Evolutionary conservation across 2,888 invertebrate genomes (phyloP), one percentile per base, ranked within the genome.

Genomic region (Agonopterix arenella): DNA sequence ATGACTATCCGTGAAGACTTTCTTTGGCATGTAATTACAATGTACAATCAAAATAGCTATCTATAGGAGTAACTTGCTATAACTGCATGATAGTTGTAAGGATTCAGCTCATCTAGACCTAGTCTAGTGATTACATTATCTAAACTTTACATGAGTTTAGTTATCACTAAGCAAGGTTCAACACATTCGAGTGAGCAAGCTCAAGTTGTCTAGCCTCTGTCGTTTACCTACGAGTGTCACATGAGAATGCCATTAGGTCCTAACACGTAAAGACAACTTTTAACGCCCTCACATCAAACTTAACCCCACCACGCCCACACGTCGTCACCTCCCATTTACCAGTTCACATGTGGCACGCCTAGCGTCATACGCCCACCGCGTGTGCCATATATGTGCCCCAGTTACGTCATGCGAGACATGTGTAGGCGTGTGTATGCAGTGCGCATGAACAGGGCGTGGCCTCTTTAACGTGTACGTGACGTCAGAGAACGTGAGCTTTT

Each of bases 391-490:
- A 78, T 76, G 73, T 74, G 75, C 70, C 72, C 76, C 64, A 74
- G 74, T 72, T 76, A 73, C 70, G 78, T 77, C 71, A 72, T 68
- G 61, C 61, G 69, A 66, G 68, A 66, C 70, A 67, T 73, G 75
- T 70, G 71, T 76, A 74, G 76, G 79, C 79, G 80, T 78, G 64
- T 73, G 76, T 70, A 70, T 60, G 55, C 59, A 74, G 54, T 84
- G 84, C 84, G 85, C 84, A 83, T 71, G 84, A 64, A 16, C 10
- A 38, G 36, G 52, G 52, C 52, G 49, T 47, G 49, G 48, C 44
- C 16, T 18, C 11, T 13, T 36, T 44, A 5, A 45, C 49, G 49
- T 45, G 11, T 37, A 45, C 49, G 48, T 44, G 11, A 51, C 38
- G 46, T 48, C 46, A 45, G 44, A 11, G 42, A 57, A 43, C 59